phyloP scores from a whole-genome alignment of 2,888 invertebrate species.

The Pollenia griseotomentosa region DNA sequence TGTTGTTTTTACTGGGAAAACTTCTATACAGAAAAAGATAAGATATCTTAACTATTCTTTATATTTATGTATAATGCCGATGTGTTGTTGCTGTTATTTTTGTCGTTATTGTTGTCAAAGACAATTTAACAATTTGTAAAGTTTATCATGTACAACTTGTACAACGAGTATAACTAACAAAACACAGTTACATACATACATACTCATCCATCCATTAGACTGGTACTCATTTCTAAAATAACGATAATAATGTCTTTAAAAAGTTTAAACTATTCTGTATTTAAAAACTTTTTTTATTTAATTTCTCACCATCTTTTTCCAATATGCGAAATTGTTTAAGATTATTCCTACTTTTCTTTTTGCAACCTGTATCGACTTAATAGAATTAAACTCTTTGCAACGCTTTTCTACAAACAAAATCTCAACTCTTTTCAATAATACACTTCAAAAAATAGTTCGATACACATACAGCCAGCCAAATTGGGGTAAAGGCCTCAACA shows the following conservation, averaged over 20 bases:
- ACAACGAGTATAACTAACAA: slow-evolving; percentile 50
- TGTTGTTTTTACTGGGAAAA: slow-evolving; percentile 45
- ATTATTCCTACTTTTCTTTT: background rate
- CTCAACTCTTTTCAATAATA: slow-evolving; percentile 34
- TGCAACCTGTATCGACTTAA: slow-evolving; percentile 5
- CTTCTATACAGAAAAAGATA: slow-evolving; percentile 50
- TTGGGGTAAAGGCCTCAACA: background rate
- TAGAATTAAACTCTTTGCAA: slow-evolving; percentile 9
- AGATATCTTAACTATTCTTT: slow-evolving; percentile 69
- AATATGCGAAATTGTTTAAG: background rate
- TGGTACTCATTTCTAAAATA: background rate
- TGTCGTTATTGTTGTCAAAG: slow-evolving; percentile 73
- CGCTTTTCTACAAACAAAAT: slow-evolving; percentile 10
- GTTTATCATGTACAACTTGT: slow-evolving; percentile 71
- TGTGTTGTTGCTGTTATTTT: slow-evolving; percentile 46
- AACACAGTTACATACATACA: slow-evolving; percentile 17
- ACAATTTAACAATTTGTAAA: slow-evolving; percentile 74
- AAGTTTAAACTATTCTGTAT: too few species aligned
- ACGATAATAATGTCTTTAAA: background rate
- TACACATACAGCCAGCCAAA: background rate
- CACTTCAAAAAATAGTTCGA: slow-evolving; percentile 24
- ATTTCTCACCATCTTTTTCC: background rate
- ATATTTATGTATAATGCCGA: slow-evolving; percentile 64
- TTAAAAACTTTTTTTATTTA: background rate
- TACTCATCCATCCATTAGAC: background rate